Conservation (phyloP, 23 tunicate genomes). For the Corella eumyota region DNA sequence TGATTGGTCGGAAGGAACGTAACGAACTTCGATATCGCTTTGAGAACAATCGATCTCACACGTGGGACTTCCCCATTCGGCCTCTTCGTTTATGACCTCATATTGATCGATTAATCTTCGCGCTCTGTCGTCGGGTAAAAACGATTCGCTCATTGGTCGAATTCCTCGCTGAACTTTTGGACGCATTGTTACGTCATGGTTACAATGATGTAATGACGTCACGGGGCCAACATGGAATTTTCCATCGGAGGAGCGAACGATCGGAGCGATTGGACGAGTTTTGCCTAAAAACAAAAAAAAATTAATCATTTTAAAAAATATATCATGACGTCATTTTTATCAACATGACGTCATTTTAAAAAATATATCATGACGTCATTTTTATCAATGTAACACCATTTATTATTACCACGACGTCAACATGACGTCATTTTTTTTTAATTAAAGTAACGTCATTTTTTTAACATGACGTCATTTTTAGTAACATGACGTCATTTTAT, state of each 20-base stretch:
- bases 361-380: no score
- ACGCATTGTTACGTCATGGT: neutral
- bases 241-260: constrained; percentile 65
- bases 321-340: no score
- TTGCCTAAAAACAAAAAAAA: neutral
- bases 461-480: no score
- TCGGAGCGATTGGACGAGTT: constrained; percentile 12
- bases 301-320: no score
- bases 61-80: constrained; percentile 9
- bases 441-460: no score
- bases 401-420: no score
- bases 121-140: constrained; percentile 3
- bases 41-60: constrained; percentile 80
- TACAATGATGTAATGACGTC: neutral
- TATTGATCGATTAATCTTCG: neutral
- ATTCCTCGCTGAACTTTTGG: no score
- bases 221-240: constrained; percentile 43
- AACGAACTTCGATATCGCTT: constrained; percentile 87
- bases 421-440: no score
- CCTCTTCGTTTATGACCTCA: constrained; percentile 16
- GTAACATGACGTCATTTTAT: no score
- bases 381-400: no score
- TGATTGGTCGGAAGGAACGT: no score
- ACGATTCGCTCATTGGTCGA: constrained; percentile 40
- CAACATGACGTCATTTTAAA: no score